Base-by-base conservation (phyloP, 2,888 invertebrate genomes). In the Cinara cedri region DNA sequence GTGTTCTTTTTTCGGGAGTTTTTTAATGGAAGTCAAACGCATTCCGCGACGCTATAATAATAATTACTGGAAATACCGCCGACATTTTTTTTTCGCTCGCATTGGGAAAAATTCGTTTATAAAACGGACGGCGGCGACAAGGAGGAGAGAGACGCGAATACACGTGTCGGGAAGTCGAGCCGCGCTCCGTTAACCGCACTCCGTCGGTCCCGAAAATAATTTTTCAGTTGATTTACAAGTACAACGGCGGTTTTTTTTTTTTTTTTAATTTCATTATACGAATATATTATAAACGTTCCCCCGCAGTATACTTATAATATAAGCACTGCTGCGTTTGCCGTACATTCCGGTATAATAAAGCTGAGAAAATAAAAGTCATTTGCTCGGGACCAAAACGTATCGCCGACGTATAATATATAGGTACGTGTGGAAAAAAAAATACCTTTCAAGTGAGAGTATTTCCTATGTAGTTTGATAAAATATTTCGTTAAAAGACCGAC, bases 31-130 rank as follows among this genome's bases (percentile, higher is more conserved):
- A 70, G 49, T 51, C 60, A 26, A 57, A 68, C 57, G 76, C 63
- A 65, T 54, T 44, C 63, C 74, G 21, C 24, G n/a, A 42, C 21
- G 54, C 34, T 34, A 34, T 34, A 34, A 34, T 44, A 74, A 74
- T 74, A 74, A 74, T 74, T 74, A 74, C 63, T 65, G 54, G n/a
- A n/a, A 74, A 74, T 74, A 74, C 74, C 63, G 42, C 34, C 19
- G 34, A 54, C 74, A 65, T 54, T 3, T 74, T 54, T 65, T 46
- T 14, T 19, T 60, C n/a, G 46, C 60, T 13, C n/a, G 72, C 62
- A 55, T 34, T 14, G 26, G 26, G 49, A 46, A 26, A 60, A 72
- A 60, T 24, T 13, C 49, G 60, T 24, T 11, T 26, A 11, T 60
- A 26, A 8, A 65, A 19, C 44, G 21, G 10, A 16, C 24, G 16